Evolutionary conservation across 2,113 vertebrate species (phyloP).

Genomic region (Hoplias malabaricus): DNA sequence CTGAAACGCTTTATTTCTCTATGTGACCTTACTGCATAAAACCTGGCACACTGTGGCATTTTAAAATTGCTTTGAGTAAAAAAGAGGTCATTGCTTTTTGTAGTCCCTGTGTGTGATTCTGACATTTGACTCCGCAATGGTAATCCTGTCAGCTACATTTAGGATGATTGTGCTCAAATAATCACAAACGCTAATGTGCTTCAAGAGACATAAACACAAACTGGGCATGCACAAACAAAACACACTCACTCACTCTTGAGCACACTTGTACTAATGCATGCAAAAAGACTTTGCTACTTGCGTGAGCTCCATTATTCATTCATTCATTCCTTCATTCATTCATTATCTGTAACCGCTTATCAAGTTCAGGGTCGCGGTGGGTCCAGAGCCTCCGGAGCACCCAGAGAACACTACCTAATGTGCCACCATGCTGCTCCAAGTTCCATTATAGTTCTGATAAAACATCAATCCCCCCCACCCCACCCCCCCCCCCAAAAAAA

Average conservation of each 20-base stretch:
- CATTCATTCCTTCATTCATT: too few relatives aligned
- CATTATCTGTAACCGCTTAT: too few relatives aligned
- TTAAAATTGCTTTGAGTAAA: slow-evolving; percentile 51
- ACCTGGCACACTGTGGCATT: slow-evolving; percentile 29
- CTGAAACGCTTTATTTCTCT: slow-evolving; percentile 21
- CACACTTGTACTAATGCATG: background rate
- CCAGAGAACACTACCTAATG: too few relatives aligned
- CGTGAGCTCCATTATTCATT: too few relatives aligned
- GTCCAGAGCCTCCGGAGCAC: too few relatives aligned
- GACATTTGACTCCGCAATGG: slow-evolving; percentile 60
- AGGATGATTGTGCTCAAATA: slow-evolving; percentile 58
- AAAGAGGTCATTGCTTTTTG: slow-evolving; percentile 51
- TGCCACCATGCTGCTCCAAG: too few relatives aligned
- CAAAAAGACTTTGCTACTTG: background rate
- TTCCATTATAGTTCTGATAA: too few relatives aligned
- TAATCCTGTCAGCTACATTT: slow-evolving; percentile 57
- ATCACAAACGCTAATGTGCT: slow-evolving; percentile 55
- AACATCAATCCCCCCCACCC: too few relatives aligned
- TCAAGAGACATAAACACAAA: slow-evolving; percentile 20
- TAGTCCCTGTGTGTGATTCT: slow-evolving; percentile 52
- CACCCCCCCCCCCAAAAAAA: too few relatives aligned
- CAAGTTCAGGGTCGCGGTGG: too few relatives aligned
- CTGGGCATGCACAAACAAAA: background rate
- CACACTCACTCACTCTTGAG: background rate
- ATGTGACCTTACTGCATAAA: slow-evolving; percentile 34